Percentiles rank a stretch among this genome's conserved stretches.
phyloP scores from a whole-genome alignment of 2,113 vertebrate genomes.

The Mustela nigripes region DNA sequence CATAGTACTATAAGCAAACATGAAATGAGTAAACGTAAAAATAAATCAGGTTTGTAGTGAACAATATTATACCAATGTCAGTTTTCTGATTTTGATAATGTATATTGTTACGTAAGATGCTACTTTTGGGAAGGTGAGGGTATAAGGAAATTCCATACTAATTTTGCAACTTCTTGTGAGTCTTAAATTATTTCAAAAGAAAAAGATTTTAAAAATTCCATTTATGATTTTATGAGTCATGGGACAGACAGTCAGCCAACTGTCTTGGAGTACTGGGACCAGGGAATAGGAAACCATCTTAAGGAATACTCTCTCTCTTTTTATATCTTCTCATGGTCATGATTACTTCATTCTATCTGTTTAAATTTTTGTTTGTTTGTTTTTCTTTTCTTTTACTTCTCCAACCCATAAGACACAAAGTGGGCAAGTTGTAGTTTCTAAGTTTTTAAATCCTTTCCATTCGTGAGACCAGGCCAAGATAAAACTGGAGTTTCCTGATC shows the following conservation, averaged over 20 bases:
- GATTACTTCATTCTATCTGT: neutral
- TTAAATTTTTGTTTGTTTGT: neutral
- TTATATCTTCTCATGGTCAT: neutral
- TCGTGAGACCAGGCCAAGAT: neutral
- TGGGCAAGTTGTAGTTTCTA: neutral
- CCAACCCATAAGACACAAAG: neutral
- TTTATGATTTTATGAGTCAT: neutral
- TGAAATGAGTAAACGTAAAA: neutral
- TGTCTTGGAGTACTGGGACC: fast-evolving
- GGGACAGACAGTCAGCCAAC: neutral
- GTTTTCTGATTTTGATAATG: neutral
- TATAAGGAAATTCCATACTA: neutral
- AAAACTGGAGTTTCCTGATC: neutral
- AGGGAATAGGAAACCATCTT: neutral
- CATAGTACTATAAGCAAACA: neutral
- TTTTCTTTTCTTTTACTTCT: neutral
- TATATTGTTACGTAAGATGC: neutral
- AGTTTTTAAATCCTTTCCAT: neutral
- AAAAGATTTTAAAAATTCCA: neutral
- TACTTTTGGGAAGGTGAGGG: neutral
- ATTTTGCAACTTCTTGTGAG: neutral
- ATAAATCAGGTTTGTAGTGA: neutral
- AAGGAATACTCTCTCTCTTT: neutral
- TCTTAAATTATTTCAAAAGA: constrained; percentile 14
- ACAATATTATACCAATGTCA: neutral